Evolutionary conservation across 2,797 vertebrate species (phyloP).

Genomic region (Myotis vivesi): DNA sequence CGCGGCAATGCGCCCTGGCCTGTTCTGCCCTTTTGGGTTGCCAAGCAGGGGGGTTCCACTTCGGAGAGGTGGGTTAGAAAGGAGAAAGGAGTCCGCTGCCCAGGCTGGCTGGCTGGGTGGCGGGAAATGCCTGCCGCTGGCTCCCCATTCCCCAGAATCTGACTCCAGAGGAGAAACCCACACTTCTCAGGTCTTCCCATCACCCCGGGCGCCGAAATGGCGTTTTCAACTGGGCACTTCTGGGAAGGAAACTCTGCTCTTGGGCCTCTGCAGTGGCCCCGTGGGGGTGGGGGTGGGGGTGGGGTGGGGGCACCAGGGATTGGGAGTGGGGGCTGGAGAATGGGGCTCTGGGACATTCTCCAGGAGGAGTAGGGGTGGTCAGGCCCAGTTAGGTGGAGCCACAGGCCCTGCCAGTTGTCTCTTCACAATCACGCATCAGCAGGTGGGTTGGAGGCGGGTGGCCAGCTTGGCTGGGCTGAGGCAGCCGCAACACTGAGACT

Average conservation of each 20-base stretch:
- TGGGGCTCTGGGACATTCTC: background rate
- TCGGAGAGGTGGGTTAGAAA: background rate
- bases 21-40: background rate
- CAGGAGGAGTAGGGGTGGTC: background rate
- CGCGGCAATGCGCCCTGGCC: background rate
- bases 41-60: background rate
- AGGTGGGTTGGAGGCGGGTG: background rate
- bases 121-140: background rate
- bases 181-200: background rate
- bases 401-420: background rate
- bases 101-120: background rate
- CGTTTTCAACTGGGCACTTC: background rate
- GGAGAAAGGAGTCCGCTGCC: background rate
- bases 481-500: background rate
- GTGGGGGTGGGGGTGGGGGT: background rate
- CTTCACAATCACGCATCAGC: background rate
- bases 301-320: background rate
- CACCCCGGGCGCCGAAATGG: background rate
- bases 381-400: background rate
- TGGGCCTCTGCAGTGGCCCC: background rate
- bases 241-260: background rate
- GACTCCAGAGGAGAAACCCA: background rate
- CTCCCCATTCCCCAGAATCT: background rate
- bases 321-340: fast-evolving
- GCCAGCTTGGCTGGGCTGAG: background rate